phyloP scores from a whole-genome alignment of 2,888 invertebrate species.

The Carabus problematicus region DNA sequence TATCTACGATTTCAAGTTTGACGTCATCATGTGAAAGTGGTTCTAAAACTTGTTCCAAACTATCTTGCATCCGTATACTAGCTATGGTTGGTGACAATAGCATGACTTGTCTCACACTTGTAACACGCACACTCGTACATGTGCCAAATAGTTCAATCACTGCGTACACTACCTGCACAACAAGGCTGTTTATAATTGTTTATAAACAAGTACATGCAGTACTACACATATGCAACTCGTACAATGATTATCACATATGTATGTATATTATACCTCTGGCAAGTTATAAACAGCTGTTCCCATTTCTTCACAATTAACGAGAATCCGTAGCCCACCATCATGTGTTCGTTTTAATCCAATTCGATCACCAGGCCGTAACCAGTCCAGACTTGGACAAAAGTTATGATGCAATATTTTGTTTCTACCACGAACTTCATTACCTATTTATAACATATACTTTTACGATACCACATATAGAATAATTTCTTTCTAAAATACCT shows the following conservation, averaged over 20 bases:
- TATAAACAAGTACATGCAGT: slow-evolving; percentile 19
- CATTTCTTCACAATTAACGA: slow-evolving; percentile 83
- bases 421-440: slow-evolving; percentile 75
- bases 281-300: slow-evolving; percentile 78
- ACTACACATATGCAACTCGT: background rate
- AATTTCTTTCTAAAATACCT: slow-evolving; percentile 60
- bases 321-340: slow-evolving; percentile 74
- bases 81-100: slow-evolving; percentile 59
- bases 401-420: slow-evolving; percentile 71
- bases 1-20: slow-evolving; percentile 16
- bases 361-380: slow-evolving; percentile 81
- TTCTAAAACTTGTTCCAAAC: slow-evolving; percentile 67
- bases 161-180: slow-evolving; percentile 75
- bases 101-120: slow-evolving; percentile 66
- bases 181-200: slow-evolving; percentile 8
- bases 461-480: background rate
- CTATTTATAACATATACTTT: slow-evolving; percentile 52
- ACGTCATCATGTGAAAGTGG: slow-evolving; percentile 57
- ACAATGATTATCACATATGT: background rate
- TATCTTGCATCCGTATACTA: slow-evolving; percentile 65
- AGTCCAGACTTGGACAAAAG: slow-evolving; percentile 77
- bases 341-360: slow-evolving; percentile 76
- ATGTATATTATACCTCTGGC: slow-evolving; percentile 67
- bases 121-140: slow-evolving; percentile 78
- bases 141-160: slow-evolving; percentile 84